Evolutionary conservation across 2,113 vertebrate genomes (phyloP).

Genomic region (Charadrius vociferus): DNA sequence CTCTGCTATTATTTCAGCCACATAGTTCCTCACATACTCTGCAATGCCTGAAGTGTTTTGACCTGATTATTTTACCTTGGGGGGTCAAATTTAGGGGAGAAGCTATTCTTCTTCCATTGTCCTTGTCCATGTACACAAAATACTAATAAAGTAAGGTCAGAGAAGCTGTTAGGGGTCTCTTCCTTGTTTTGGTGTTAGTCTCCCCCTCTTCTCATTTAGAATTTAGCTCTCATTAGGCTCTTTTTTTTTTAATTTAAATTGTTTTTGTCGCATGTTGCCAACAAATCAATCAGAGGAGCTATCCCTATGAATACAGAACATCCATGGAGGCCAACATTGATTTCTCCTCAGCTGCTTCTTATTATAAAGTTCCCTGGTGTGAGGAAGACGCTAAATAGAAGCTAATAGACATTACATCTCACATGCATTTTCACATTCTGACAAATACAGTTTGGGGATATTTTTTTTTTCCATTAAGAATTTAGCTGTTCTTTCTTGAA

Average conservation of each 20-base stretch:
- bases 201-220: background rate
- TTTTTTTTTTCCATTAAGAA: background rate
- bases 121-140: background rate
- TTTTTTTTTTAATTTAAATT: slow-evolving; percentile 29
- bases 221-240: background rate
- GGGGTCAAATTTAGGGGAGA: background rate
- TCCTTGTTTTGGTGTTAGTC: background rate
- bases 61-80: background rate
- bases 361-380: slow-evolving; percentile 69
- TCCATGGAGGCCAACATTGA: slow-evolving; percentile 46
- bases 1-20: background rate
- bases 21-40: background rate
- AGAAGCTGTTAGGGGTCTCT: background rate
- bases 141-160: background rate
- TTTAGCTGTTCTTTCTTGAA: background rate
- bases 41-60: background rate
- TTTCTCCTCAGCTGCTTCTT: slow-evolving; percentile 58
- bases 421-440: slow-evolving; percentile 51
- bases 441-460: background rate
- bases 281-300: slow-evolving; percentile 58
- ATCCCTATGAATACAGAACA: slow-evolving; percentile 47
- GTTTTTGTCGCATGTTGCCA: slow-evolving; percentile 43
- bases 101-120: background rate
- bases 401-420: slow-evolving; percentile 53
- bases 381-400: slow-evolving; percentile 51